phyloP scores from a whole-genome alignment of 2,797 vertebrate species.

The Malacoraja senta region DNA sequence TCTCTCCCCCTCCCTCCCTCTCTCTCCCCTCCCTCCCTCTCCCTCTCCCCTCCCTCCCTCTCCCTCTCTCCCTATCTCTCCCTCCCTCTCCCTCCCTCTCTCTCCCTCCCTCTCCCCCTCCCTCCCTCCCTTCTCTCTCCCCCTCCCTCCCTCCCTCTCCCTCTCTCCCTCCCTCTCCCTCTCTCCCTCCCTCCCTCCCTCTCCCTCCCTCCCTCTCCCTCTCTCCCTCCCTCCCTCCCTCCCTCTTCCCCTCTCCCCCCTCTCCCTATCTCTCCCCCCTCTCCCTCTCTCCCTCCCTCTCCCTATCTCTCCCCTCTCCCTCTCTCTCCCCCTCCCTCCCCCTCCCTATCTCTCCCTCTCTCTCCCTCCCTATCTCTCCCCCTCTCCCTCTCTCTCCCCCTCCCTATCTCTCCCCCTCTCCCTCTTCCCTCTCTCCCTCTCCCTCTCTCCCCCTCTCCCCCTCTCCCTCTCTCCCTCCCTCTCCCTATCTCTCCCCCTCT shows the following conservation, averaged over 20 bases:
- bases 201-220: slow-evolving; percentile 31
- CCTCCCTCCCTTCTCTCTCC: background rate
- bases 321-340: background rate
- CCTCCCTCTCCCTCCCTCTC: background rate
- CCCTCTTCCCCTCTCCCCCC: background rate
- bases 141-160: background rate
- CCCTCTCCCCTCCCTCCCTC: background rate
- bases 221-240: background rate
- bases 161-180: background rate
- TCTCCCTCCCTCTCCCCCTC: background rate
- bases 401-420: background rate
- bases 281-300: background rate
- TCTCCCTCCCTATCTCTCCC: background rate
- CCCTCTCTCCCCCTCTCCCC: background rate
- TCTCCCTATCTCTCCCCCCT: background rate
- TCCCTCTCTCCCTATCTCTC: background rate
- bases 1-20: too few species aligned
- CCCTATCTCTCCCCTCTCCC: background rate
- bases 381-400: background rate
- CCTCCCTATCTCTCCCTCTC: background rate
- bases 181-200: slow-evolving; percentile 22
- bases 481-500: fast-evolving
- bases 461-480: background rate
- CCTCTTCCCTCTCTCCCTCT: slow-evolving; percentile 36
- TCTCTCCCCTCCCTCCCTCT: background rate